These are phyloP conservation scores for Thumatha senex DNA, from an alignment of 2,888 invertebrate species.

Conservation along the genomic window DNA sequence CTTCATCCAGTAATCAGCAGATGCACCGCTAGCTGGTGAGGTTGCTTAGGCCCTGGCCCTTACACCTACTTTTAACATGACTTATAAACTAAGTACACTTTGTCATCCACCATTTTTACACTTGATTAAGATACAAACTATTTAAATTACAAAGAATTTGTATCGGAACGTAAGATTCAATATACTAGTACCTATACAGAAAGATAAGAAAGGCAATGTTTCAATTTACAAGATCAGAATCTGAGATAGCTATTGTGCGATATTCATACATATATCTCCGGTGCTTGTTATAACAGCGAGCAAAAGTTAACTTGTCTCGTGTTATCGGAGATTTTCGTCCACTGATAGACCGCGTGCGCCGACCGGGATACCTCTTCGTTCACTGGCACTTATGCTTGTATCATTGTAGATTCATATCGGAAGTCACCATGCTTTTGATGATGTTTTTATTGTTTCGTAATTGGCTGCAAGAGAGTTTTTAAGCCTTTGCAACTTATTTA, in stretches of 20 bases:
- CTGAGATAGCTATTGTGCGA: conserved; percentile 68
- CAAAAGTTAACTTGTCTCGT: conserved; percentile 78
- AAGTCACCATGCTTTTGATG: conserved; percentile 48
- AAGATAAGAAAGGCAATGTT: conserved; percentile 70
- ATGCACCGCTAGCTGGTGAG: too few relatives aligned
- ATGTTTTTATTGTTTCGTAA: conserved; percentile 48
- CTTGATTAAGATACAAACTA: too few relatives aligned
- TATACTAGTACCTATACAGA: conserved; percentile 40
- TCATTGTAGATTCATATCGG: conserved; percentile 59
- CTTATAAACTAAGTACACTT: too few relatives aligned
- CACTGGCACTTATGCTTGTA: conserved; percentile 44
- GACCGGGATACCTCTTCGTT: conserved; percentile 32
- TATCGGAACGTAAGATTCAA: conserved; percentile 24
- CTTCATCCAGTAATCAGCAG: too few relatives aligned
- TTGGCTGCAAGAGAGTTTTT: conserved; percentile 24
- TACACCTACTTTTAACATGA: too few relatives aligned
- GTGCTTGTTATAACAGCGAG: conserved; percentile 70
- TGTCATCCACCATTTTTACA: too few relatives aligned
- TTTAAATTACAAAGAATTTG: conserved; percentile 10
- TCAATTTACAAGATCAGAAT: conserved; percentile 77
- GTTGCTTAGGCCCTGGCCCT: too few relatives aligned
- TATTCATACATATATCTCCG: conserved; percentile 69
- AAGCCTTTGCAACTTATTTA: too few relatives aligned
- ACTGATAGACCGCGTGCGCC: conserved; percentile 64
- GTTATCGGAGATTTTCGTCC: conserved; percentile 76